Percentiles rank a stretch among this genome's conserved stretches.
phyloP scores from a whole-genome alignment of 2,113 vertebrate genomes.

The Dasyurus viverrinus region DNA sequence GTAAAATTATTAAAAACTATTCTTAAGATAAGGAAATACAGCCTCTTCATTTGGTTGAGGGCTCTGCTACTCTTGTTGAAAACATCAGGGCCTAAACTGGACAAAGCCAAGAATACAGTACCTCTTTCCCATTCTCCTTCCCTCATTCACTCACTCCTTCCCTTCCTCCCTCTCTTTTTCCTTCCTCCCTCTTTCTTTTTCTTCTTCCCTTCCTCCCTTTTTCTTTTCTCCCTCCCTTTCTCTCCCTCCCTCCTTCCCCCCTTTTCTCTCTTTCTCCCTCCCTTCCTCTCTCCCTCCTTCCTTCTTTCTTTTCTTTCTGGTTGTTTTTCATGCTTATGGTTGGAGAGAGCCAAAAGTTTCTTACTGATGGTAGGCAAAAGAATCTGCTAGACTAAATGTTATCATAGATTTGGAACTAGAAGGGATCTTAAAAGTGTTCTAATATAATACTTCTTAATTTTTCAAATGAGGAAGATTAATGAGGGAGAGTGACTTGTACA shows the following conservation, averaged over 20 bases:
- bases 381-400: neutral
- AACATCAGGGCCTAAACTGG: slow-evolving; percentile 69
- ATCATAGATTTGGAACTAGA: neutral
- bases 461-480: neutral
- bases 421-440: neutral
- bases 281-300: no score
- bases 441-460: neutral
- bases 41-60: slow-evolving; percentile 69
- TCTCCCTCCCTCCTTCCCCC: neutral
- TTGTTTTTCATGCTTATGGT: no score
- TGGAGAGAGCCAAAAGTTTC: neutral
- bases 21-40: slow-evolving; percentile 15
- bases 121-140: neutral
- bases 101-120: slow-evolving; percentile 47
- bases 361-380: neutral
- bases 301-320: no score
- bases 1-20: slow-evolving; percentile 75
- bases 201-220: no score
- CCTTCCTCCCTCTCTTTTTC: no score
- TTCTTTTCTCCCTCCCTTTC: no score
- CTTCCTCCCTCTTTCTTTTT: no score
- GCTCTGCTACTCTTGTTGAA: slow-evolving; percentile 69
- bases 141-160: no score
- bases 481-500: neutral
- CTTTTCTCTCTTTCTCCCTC: neutral